Base-by-base conservation (phyloP, 2,888 invertebrate genomes). In the Rhopalosiphum nymphaeae region DNA sequence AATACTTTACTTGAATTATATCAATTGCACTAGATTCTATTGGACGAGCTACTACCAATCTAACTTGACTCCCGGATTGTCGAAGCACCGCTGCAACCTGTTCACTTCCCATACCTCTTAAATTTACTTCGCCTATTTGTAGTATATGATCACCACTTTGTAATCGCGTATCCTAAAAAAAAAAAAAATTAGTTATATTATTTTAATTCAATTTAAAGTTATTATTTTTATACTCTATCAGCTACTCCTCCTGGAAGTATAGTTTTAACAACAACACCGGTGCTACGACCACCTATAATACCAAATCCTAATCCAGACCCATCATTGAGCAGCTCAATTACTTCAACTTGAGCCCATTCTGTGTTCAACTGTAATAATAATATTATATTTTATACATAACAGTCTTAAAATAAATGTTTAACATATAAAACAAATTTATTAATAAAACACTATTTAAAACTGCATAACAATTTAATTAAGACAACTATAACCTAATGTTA, bases 321-420 rank as follows among this genome's bases (percentile, higher is more conserved):
- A 97, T 99, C 99, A 96, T 99, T 99, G 89, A 99, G 98, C 95
- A 99, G 97, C 96, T 99, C 99, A 95, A 99, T 99, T 94, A 99
- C 98, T 97, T 99, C 99, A 95, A 99, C 99, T 97, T 99, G 99
- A 95, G 99, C 99, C 99, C 99, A 99, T 97, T 99, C 99, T 96
- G 99, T 94, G 49, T 94, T 94, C 90, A 94, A 94, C 93, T 92
- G 46, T 29, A 94, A 93, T 36, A 46, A 46, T 21, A 89, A 85
- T 91, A 25, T n/a, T 67, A 61, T 89, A 42, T 11, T 89, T 25
- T 53, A 56, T 16, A 89, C 5, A 44, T 57, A 57, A 87, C n/a
- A 56, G 13, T 56, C 29, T 57, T 89, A 36, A 88, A 56, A 25
- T 36, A 42, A 42, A 84, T 84, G 21, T 36, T 84, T 42, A 84